Percentiles rank a stretch among this genome's conserved stretches.
Evolutionary conservation across 2,797 vertebrate species (phyloP).

Genomic region (Micrastur ruficollis): DNA sequence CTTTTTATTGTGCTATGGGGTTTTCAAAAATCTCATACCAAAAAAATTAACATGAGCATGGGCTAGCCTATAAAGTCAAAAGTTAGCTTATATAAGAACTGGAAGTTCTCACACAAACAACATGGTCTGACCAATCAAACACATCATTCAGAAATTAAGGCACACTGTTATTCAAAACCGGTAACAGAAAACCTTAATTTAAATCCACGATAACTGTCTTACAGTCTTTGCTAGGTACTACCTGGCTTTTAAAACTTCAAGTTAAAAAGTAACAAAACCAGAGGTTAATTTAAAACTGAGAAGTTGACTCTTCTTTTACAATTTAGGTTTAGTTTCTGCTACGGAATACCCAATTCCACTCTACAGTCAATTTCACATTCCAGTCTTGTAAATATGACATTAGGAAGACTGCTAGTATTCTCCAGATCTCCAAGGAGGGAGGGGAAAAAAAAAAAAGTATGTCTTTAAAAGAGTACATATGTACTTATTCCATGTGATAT

Average conservation of each 20-base stretch:
- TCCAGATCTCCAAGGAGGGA: background rate
- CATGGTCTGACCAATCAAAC: background rate
- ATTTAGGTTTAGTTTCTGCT: background rate
- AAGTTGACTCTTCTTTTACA: background rate
- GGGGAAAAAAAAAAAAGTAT: background rate
- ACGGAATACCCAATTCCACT: background rate
- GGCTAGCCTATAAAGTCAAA: background rate
- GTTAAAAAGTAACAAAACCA: background rate
- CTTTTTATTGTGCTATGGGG: background rate
- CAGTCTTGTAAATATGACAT: background rate
- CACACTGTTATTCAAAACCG: background rate
- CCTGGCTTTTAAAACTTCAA: background rate
- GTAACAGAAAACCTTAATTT: conserved; percentile 17
- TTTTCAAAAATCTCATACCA: background rate
- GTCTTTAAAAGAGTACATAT: background rate
- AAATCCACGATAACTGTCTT: background rate
- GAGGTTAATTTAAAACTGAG: background rate
- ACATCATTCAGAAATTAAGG: background rate
- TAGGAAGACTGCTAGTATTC: background rate
- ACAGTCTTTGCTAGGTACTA: background rate
- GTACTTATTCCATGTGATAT: background rate
- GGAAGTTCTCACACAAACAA: background rate
- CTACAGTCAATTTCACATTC: background rate
- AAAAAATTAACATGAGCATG: background rate
- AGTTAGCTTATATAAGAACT: background rate